Conservation (phyloP, 2,888 invertebrate genomes). For the Euclidia mi region DNA sequence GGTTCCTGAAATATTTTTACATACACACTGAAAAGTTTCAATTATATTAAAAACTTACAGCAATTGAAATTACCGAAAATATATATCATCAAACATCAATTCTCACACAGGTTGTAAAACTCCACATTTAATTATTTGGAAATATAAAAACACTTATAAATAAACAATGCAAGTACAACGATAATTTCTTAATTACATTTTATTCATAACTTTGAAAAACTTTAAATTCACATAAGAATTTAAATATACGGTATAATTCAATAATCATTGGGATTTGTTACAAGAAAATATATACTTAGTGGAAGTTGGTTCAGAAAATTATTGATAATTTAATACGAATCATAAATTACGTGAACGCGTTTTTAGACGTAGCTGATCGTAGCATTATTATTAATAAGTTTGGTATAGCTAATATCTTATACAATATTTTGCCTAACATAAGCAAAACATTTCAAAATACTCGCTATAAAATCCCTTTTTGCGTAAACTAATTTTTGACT, state of each 20-base stretch:
- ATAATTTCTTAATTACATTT: conserved; percentile 39
- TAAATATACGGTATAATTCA: conserved; percentile 30
- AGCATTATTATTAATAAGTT: not conserved
- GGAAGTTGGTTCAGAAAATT: conserved; percentile 47
- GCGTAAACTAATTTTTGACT: conserved; percentile 1
- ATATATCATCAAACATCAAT: conserved; percentile 30
- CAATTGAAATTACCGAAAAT: conserved; percentile 37
- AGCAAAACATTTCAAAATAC: conserved; percentile 9
- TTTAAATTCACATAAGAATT: conserved; percentile 17
- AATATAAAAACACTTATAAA: conserved; percentile 51
- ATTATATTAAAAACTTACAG: conserved; percentile 45
- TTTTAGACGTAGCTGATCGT: conserved; percentile 28
- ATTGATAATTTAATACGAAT: conserved; percentile 50
- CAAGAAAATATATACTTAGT: conserved; percentile 37
- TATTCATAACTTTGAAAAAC: conserved; percentile 35
- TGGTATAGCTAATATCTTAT: conserved; percentile 1
- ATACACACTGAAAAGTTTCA: conserved; percentile 37
- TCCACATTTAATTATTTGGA: conserved; percentile 30
- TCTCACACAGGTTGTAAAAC: conserved; percentile 46
- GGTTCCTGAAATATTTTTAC: conserved; percentile 20
- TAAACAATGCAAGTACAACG: conserved; percentile 44
- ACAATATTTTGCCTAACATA: not conserved
- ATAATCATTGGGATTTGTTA: conserved; percentile 27
- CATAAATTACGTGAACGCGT: conserved; percentile 26
- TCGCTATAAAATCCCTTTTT: not conserved